Base-by-base conservation (phyloP, 2,888 invertebrate genomes). In the Apotomis turbidana region DNA sequence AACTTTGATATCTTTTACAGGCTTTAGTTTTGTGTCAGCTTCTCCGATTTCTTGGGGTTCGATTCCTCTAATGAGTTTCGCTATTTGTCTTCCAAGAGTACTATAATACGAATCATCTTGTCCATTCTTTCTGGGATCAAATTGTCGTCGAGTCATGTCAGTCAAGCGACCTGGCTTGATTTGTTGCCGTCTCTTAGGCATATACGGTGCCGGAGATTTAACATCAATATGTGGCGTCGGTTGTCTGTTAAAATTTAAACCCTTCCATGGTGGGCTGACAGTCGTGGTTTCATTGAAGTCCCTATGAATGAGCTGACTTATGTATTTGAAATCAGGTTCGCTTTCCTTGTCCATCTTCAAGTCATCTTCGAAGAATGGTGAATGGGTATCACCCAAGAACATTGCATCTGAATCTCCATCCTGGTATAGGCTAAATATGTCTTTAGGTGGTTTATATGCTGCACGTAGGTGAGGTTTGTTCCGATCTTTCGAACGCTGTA, bases 1-100 rank as follows among this genome's bases (percentile, higher is more conserved):
- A 5, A 78, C 77, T 38, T 66, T 49, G 73, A 68, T 68, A 79
- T 77, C n/a, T 71, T 60, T 52, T 76, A 75, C 5, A 77, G 78
- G 78, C 74, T 85, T 82, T 71, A 85, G 78, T 78, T 87, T 81
- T 67, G 85, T 80, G 74, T 85, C 81, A 9, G 85, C 76, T 78
- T 86, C 80, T n/a, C 77, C 78, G 49, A 83, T 79, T 52, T 82
- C 80, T 68, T 81, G 79, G 6, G 78, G 71, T 71, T 90, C 87
- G 63, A 87, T 79, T 41, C 84, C 85, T 64, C 88, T 84, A 75
- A 93, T 89, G 75, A 92, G 80, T 9, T 86, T 78, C 54, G 93
- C 93, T 81, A 92, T 93, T 85, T 91, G 87, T 77, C 85, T 86
- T 6, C 93, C 93, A 58, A 93, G 80, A 41, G 88, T 88, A 63